Conservation (phyloP, 1,140 invertebrate genomes). For the Macrostomum lignano region DNA sequence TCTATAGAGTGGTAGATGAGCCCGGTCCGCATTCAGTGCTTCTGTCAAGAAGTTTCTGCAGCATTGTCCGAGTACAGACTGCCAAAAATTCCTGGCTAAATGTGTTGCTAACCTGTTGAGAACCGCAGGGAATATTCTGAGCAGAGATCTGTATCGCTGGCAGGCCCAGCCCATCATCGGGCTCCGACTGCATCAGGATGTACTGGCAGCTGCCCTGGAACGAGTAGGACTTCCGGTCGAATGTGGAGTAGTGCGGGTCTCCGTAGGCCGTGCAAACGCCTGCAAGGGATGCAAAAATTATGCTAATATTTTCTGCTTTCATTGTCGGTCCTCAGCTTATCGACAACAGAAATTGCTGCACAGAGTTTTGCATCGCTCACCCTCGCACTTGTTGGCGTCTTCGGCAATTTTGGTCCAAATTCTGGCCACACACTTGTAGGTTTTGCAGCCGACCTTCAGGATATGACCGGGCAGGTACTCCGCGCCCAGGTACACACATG, state of each 20-base stretch:
- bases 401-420: too few relatives aligned
- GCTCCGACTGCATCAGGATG: slow-evolving; percentile 16
- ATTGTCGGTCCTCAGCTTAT: too few relatives aligned
- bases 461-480: not conserved
- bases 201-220: slow-evolving; percentile 56
- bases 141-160: slow-evolving; percentile 1
- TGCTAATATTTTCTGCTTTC: too few relatives aligned
- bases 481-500: not conserved
- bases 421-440: too few relatives aligned
- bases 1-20: too few relatives aligned
- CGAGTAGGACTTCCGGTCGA: slow-evolving; percentile 44
- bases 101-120: slow-evolving; percentile 5
- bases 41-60: too few relatives aligned
- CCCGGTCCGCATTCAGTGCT: too few relatives aligned
- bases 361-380: too few relatives aligned
- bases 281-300: not conserved
- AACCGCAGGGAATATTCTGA: slow-evolving; percentile 3
- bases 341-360: too few relatives aligned
- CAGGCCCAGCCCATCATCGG: not conserved
- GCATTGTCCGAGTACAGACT: too few relatives aligned
- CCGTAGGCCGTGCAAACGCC: slow-evolving; percentile 6
- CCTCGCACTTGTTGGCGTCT: too few relatives aligned
- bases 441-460: not conserved
- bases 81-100: slow-evolving; percentile 5
- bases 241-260: slow-evolving; percentile 40